Evolutionary conservation across 1,140 invertebrate species (phyloP), one percentile per base, ranked within the genome.

Genomic region (Drosophila gunungcola): DNA sequence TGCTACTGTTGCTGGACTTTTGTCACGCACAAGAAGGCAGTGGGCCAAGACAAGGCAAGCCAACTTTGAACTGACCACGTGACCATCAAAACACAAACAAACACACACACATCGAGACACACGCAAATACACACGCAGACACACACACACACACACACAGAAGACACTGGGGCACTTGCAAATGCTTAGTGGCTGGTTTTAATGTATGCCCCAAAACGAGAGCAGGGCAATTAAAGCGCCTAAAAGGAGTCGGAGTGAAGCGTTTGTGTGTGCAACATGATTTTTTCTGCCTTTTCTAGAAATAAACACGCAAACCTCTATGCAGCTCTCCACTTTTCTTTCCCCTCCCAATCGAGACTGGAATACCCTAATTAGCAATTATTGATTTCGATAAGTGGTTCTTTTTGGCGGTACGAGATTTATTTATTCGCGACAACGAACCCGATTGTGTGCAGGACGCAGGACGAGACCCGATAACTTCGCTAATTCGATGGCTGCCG

Each of bases 1-100:
- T 70, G 38, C 41, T 61, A 41, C 69, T 69, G 61, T 51, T 77
- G 39, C 57, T 76, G 43, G 61, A 78, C 62, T 73, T 72, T 57
- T 89, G 83, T 89, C 83, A 88, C 83, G 84, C 83, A 88, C 82
- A 78, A 89, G 79, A 62, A 83, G 65, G 68, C 68, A 57, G 64
- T 68, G 29, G 74, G 63, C 64, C 64, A 78, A 78, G 67, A 69
- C 69, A 82, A 78, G 63, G 61, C 64, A 78, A 78, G 67, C 74
- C 74, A 82, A 78, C 60, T 77, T 75, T 67, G 58, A 62, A 56
- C 52, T 72, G 68, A 57, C 84, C 83, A 89, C 76, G 84, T 86
- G 83, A 86, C 83, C 83, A 80, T 79, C 61, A 72, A 58, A 43
- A 61, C 43, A 77, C 54, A 73, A 53, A 73, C 57, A 64, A 60